Percentiles rank a stretch among this genome's conserved stretches.
phyloP scores from a whole-genome alignment of 64 coral and sea anemone species.

The Stichodactyla helianthus region DNA sequence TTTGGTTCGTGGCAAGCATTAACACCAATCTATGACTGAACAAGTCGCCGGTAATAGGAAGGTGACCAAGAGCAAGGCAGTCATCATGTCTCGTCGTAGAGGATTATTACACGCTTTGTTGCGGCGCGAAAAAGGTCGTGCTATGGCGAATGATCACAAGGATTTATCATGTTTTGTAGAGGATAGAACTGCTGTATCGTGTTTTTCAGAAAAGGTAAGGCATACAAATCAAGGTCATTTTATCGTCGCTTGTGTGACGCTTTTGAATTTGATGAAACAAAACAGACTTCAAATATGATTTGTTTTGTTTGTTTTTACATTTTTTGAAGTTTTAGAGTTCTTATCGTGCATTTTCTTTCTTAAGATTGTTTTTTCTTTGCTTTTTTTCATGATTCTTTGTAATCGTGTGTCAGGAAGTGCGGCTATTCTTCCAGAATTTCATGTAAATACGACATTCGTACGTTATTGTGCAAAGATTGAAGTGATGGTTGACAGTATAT shows the following conservation, averaged over 20 bases:
- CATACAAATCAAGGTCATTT: background rate
- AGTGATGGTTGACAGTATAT: background rate
- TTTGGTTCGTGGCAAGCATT: background rate
- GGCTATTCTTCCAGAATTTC: background rate
- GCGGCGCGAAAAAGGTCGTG: background rate
- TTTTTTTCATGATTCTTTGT: background rate
- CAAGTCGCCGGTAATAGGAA: background rate
- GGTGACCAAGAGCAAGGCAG: background rate
- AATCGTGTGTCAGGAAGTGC: background rate
- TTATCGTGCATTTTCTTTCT: background rate
- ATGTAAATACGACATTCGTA: background rate
- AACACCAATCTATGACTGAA: background rate
- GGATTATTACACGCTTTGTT: constrained; percentile 2
- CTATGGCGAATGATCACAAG: constrained; percentile 6
- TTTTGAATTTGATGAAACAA: background rate
- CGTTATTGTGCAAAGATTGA: background rate
- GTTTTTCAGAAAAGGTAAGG: constrained; percentile 20
- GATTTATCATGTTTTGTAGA: background rate
- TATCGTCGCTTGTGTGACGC: background rate
- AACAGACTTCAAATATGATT: background rate
- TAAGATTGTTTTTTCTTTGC: background rate
- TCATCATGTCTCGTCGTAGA: background rate
- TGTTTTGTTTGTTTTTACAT: constrained; percentile 1
- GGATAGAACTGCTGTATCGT: constrained; percentile 6
- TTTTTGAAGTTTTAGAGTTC: constrained; percentile 12